Conservation (phyloP, 2,113 vertebrate genomes). For the Otocyon megalotis region DNA sequence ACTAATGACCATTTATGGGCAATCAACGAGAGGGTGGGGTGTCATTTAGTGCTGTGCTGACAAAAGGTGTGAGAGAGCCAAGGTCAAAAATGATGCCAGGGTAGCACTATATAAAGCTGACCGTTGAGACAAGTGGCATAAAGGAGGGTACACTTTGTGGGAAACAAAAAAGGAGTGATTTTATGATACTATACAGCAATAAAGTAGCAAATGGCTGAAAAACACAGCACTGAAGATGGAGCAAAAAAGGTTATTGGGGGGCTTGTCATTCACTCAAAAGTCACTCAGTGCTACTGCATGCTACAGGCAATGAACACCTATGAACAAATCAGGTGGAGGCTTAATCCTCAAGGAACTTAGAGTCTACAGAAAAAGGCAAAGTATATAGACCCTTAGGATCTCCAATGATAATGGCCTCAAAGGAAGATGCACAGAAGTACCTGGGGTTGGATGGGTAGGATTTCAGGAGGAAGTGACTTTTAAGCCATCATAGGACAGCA, state of each 20-base stretch:
- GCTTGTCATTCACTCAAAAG: background rate
- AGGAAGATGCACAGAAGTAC: background rate
- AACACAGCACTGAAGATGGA: background rate
- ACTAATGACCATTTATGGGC: background rate
- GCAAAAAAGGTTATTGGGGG: background rate
- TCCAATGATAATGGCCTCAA: background rate
- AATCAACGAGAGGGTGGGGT: background rate
- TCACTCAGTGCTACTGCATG: background rate
- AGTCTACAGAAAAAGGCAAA: background rate
- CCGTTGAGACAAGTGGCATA: background rate
- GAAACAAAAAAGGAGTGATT: background rate
- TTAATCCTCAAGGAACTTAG: background rate
- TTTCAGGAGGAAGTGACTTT: background rate
- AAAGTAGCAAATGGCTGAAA: background rate
- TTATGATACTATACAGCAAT: background rate
- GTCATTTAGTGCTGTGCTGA: background rate
- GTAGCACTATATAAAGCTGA: background rate
- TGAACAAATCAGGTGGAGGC: background rate
- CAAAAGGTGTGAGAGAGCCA: background rate
- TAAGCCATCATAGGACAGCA: background rate
- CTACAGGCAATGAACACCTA: background rate
- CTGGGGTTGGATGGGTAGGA: background rate
- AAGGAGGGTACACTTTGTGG: background rate
- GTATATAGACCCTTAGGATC: background rate
- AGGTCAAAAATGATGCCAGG: background rate